These are phyloP conservation scores for Sylvilagus bachmani DNA, from an alignment of 2,113 vertebrate species.

Conservation along the genomic window DNA sequence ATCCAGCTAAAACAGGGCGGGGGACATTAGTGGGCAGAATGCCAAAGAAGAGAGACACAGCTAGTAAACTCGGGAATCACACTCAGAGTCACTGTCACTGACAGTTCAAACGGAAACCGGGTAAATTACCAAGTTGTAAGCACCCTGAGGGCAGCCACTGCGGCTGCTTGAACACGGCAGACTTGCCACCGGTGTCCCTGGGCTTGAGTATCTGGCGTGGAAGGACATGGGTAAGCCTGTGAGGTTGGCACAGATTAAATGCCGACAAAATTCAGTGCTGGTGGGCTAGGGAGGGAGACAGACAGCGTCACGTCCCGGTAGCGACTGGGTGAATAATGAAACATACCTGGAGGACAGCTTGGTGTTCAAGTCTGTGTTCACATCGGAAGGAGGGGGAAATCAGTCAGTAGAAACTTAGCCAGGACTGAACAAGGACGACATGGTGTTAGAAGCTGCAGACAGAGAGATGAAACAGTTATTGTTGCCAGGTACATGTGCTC, in stretches of 20 bases:
- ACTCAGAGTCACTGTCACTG: neutral
- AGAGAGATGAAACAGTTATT: neutral
- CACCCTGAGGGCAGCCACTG: neutral
- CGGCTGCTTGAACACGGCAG: neutral
- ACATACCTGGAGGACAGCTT: neutral
- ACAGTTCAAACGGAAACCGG: neutral
- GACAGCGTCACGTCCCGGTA: neutral
- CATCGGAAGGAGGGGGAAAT: conserved; percentile 37
- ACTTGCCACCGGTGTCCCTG: neutral
- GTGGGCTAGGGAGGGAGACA: neutral
- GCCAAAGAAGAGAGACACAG: conserved; percentile 1
- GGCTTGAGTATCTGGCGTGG: neutral
- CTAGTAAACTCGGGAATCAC: neutral
- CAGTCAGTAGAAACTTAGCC: neutral
- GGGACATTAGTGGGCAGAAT: neutral
- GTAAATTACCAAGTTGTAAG: neutral
- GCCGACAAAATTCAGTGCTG: neutral
- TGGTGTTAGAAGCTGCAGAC: conserved; percentile 32
- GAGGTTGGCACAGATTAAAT: conserved; percentile 8
- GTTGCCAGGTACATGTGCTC: neutral
- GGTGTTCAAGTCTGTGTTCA: neutral
- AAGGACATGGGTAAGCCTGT: neutral
- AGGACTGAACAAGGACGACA: neutral
- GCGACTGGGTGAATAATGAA: neutral
- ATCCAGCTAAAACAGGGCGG: neutral